phyloP scores from a whole-genome alignment of 2,113 vertebrate species.

The Taurulus bubalis region DNA sequence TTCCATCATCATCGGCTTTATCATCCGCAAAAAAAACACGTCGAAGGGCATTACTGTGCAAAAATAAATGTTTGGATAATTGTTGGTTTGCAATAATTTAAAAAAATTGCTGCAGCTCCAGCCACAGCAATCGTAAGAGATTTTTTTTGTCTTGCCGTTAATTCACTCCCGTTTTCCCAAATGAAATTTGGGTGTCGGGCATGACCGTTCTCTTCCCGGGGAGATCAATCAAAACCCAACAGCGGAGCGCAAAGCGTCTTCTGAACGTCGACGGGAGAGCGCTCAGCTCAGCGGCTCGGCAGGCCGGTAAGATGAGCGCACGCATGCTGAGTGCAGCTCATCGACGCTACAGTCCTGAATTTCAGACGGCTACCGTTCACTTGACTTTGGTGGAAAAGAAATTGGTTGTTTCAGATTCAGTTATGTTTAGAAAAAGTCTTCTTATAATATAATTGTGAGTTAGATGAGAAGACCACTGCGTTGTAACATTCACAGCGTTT shows the following conservation, averaged over 20 bases:
- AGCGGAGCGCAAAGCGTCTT: constrained; percentile 51
- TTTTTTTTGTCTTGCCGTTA: constrained; percentile 15
- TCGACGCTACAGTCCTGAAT: neutral
- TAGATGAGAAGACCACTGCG: too few relatives aligned
- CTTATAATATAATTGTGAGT: neutral
- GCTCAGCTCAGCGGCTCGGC: constrained; percentile 3
- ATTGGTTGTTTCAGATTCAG: too few relatives aligned
- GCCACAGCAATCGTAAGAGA: too few relatives aligned
- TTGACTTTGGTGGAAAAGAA: neutral
- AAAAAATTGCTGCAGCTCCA: neutral
- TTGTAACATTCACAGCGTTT: too few relatives aligned
- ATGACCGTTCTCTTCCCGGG: constrained; percentile 22
- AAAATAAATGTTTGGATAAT: constrained; percentile 39
- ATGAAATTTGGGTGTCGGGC: constrained; percentile 56
- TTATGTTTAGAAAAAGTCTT: neutral
- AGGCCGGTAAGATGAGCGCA: constrained; percentile 6
- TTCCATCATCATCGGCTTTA: constrained; percentile 12
- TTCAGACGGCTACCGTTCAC: neutral
- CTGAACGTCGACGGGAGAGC: constrained; percentile 28
- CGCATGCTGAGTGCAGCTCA: neutral
- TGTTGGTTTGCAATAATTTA: constrained; percentile 13
- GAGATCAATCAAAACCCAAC: constrained; percentile 55
- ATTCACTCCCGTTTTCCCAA: constrained; percentile 49
- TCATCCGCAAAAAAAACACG: constrained; percentile 7
- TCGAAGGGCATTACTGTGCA: neutral